Evolutionary conservation across 1,140 invertebrate genomes (phyloP).

Genomic region (Ceratoteleas bidentatus): DNA sequence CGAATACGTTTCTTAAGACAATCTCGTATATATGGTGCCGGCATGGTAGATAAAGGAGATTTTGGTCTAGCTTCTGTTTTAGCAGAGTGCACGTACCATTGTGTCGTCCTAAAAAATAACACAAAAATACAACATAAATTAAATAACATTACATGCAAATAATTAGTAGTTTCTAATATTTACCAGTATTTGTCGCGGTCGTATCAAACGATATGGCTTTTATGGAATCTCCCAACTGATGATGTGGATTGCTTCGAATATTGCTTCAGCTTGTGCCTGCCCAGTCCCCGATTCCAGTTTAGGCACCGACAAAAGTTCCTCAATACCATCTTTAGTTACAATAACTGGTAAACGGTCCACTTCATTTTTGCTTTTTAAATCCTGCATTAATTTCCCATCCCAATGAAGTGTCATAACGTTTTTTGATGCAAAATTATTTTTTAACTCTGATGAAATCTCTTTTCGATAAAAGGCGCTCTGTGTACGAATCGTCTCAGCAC

Average conservation of each 20-base stretch:
- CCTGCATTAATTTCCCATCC: slow-evolving; percentile 55
- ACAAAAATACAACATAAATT: not conserved
- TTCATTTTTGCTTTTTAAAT: slow-evolving; percentile 16
- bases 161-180: not conserved
- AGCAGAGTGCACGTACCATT: not conserved
- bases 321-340: slow-evolving; percentile 7
- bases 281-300: slow-evolving; percentile 31
- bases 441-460: slow-evolving; percentile 31
- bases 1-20: slow-evolving; percentile 2
- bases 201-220: slow-evolving; percentile 60
- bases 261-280: slow-evolving; percentile 41
- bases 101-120: slow-evolving; percentile 9
- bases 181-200: slow-evolving; percentile 49
- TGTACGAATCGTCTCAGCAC: slow-evolving; percentile 26
- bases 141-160: not conserved
- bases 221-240: slow-evolving; percentile 24
- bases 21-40: slow-evolving; percentile 10
- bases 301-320: slow-evolving; percentile 48
- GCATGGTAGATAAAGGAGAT: slow-evolving; percentile 9
- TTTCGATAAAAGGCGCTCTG: slow-evolving; percentile 22
- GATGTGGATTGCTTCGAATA: slow-evolving; percentile 42
- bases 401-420: slow-evolving; percentile 45
- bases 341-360: slow-evolving; percentile 49
- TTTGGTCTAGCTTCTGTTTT: not conserved
- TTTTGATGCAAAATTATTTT: slow-evolving; percentile 42